A percentile compares a stretch with the other conserved stretches of the same genome.
Evolutionary conservation across 1,140 invertebrate genomes (phyloP).

Genomic region (Scaptomyza montana): DNA sequence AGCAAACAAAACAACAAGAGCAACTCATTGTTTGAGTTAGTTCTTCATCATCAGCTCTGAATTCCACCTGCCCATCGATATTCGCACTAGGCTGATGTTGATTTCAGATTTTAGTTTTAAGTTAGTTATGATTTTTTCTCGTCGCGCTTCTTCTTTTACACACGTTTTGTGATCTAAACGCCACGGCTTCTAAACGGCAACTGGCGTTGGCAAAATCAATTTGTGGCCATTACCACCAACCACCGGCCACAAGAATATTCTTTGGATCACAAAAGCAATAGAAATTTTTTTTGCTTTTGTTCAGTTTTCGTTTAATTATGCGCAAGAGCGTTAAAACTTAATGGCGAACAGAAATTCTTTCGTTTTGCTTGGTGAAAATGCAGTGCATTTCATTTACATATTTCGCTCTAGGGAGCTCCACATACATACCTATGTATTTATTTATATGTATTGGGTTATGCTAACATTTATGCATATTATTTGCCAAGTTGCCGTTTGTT

Average conservation of each 20-base stretch:
- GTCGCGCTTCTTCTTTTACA: constrained; percentile 7
- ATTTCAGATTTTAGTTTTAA: constrained; percentile 27
- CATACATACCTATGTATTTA: background rate
- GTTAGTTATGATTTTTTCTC: background rate
- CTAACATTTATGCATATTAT: constrained; percentile 56
- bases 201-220: constrained; percentile 77
- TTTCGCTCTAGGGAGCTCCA: constrained; percentile 19
- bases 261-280: constrained; percentile 66
- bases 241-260: constrained; percentile 53
- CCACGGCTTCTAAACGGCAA: constrained; percentile 76
- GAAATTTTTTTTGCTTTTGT: constrained; percentile 69
- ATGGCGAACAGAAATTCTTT: constrained; percentile 76
- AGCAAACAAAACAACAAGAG: constrained; percentile 17
- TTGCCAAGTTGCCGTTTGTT: constrained; percentile 46
- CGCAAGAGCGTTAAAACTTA: constrained; percentile 76
- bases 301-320: constrained; percentile 74
- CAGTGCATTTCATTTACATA: constrained; percentile 67
- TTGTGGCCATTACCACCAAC: constrained; percentile 34
- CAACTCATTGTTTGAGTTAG: constrained; percentile 24
- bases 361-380: constrained; percentile 65
- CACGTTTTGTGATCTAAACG: constrained; percentile 55
- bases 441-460: constrained; percentile 16
- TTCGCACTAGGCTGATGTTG: constrained; percentile 30
- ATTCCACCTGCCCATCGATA: constrained; percentile 44
- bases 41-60: constrained; percentile 12